Evolutionary conservation across 2,888 invertebrate genomes (phyloP).

Genomic region (Zonitis immaculata): DNA sequence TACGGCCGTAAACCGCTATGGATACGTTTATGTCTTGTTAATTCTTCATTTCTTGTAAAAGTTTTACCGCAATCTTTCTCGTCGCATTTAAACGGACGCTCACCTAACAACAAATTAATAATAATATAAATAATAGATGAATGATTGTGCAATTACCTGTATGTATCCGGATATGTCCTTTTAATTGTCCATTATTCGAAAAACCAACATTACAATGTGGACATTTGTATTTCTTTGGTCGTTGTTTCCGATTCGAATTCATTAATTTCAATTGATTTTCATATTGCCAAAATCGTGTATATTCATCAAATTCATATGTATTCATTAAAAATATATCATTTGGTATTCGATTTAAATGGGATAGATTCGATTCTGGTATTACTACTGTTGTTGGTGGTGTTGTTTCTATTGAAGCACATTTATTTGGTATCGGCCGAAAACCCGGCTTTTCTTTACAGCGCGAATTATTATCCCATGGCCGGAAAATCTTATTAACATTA

Average conservation of each 20-base stretch:
- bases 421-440: constrained; percentile 22
- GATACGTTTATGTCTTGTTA: constrained; percentile 86
- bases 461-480: constrained; percentile 36
- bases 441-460: constrained; percentile 20
- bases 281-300: constrained; percentile 64
- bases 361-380: too few relatives aligned
- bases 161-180: constrained; percentile 87
- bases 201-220: constrained; percentile 86
- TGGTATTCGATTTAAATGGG: too few relatives aligned
- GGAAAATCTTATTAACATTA: constrained; percentile 30
- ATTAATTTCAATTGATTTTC: constrained; percentile 65
- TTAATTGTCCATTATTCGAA: constrained; percentile 90
- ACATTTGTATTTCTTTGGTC: constrained; percentile 89
- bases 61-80: constrained; percentile 81
- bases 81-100: constrained; percentile 84
- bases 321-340: constrained; percentile 42
- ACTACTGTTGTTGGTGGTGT: too few relatives aligned
- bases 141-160: constrained; percentile 68
- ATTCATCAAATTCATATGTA: constrained; percentile 62
- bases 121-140: constrained; percentile 1
- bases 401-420: neutral
- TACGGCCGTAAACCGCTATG: constrained; percentile 84
- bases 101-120: constrained; percentile 52
- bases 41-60: constrained; percentile 86
- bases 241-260: constrained; percentile 63